These are phyloP conservation scores for Prinia subflava DNA, from an alignment of 2,113 vertebrate genomes.

Conservation along the genomic window DNA sequence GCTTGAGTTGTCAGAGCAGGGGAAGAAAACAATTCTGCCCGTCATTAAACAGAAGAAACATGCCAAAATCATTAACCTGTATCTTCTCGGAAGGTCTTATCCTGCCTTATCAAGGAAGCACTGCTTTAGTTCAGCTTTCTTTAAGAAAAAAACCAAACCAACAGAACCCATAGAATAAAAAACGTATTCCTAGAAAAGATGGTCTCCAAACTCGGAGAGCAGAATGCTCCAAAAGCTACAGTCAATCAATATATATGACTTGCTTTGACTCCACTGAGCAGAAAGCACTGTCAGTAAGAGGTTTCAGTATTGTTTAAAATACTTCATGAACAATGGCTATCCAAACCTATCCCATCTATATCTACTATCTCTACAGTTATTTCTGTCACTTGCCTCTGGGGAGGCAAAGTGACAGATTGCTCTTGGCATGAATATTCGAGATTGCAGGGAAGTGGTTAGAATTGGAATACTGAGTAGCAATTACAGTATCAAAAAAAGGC, in stretches of 20 bases:
- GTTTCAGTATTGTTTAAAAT: not conserved
- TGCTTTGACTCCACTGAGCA: not conserved
- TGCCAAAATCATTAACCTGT: not conserved
- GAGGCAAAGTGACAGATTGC: not conserved
- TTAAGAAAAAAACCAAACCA: fast-evolving
- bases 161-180: not conserved
- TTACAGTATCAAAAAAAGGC: not conserved
- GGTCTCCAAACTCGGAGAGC: not conserved
- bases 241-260: not conserved
- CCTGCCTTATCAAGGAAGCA: not conserved
- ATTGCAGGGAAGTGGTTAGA: not conserved
- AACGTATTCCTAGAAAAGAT: not conserved
- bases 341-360: not conserved
- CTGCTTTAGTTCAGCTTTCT: not conserved
- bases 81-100: not conserved
- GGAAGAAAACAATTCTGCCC: not conserved
- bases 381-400: not conserved
- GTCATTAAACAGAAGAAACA: not conserved
- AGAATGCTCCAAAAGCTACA: not conserved
- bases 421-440: not conserved
- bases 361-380: not conserved
- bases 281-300: not conserved
- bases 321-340: not conserved
- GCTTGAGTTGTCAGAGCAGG: not conserved
- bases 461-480: not conserved